Evolutionary conservation across 2,797 vertebrate genomes (phyloP).

Genomic region (Pyrocephalus nanus): DNA sequence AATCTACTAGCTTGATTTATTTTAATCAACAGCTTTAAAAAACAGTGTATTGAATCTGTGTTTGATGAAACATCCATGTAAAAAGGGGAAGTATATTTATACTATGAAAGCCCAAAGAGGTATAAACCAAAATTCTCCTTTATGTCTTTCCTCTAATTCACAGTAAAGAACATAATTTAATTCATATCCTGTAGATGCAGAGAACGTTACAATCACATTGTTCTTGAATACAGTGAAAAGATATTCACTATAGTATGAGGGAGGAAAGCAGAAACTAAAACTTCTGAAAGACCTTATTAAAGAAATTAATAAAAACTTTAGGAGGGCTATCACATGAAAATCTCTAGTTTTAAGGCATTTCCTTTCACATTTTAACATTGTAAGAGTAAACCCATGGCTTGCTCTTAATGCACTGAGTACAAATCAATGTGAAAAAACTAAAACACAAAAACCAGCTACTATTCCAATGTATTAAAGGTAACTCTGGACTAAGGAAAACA

Average conservation of each 20-base stretch:
- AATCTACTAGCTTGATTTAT: neutral
- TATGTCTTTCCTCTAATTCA: neutral
- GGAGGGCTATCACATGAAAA: neutral
- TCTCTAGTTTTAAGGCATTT: neutral
- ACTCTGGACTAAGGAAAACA: neutral
- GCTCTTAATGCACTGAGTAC: neutral
- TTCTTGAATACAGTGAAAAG: neutral
- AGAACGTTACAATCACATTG: neutral
- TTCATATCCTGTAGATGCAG: neutral
- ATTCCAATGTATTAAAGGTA: neutral
- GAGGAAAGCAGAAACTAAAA: neutral
- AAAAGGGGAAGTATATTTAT: neutral
- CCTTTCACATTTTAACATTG: neutral
- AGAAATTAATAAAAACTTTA: neutral
- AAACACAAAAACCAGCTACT: neutral
- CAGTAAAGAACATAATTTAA: neutral
- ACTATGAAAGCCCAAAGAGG: neutral
- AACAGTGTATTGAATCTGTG: neutral
- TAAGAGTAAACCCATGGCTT: neutral
- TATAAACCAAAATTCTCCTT: neutral
- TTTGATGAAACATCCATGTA: neutral
- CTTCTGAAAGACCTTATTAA: neutral
- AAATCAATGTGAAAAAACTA: neutral
- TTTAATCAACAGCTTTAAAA: neutral
- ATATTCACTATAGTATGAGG: neutral